These are phyloP conservation scores for Heliconius ethilla DNA, from an alignment of 2,888 invertebrate genomes.

Conservation along the genomic window DNA sequence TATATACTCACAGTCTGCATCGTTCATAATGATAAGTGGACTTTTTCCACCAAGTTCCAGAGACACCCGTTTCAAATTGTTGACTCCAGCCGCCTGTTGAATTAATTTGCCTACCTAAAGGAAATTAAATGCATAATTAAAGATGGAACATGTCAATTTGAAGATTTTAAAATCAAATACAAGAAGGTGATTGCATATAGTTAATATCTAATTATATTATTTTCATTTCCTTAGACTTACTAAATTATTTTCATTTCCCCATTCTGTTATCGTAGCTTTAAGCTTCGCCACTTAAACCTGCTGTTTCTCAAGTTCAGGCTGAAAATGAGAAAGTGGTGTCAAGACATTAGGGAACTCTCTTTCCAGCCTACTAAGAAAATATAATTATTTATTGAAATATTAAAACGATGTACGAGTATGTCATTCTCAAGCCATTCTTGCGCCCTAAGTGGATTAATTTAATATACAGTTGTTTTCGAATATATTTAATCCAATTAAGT, in stretches of 20 bases:
- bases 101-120: constrained; percentile 80
- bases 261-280: no score
- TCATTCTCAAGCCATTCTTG: neutral
- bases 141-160: neutral
- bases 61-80: constrained; percentile 90
- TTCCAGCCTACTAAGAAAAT: no score
- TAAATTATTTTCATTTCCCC: no score
- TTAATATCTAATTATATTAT: no score
- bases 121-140: constrained; percentile 2
- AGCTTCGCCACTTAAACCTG: no score
- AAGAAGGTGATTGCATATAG: neutral
- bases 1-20: constrained; percentile 84
- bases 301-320: no score
- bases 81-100: constrained; percentile 86
- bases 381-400: neutral
- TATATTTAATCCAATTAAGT: no score
- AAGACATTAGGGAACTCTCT: no score
- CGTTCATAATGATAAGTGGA: constrained; percentile 90
- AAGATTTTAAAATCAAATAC: neutral
- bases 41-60: constrained; percentile 95
- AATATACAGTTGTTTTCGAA: no score
- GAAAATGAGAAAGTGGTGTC: no score
- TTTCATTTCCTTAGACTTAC: no score
- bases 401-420: neutral
- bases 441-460: no score